Percentiles rank a stretch among this genome's conserved stretches.
phyloP scores from a whole-genome alignment of 2,888 invertebrate species.

The Drosophila quinaria region DNA sequence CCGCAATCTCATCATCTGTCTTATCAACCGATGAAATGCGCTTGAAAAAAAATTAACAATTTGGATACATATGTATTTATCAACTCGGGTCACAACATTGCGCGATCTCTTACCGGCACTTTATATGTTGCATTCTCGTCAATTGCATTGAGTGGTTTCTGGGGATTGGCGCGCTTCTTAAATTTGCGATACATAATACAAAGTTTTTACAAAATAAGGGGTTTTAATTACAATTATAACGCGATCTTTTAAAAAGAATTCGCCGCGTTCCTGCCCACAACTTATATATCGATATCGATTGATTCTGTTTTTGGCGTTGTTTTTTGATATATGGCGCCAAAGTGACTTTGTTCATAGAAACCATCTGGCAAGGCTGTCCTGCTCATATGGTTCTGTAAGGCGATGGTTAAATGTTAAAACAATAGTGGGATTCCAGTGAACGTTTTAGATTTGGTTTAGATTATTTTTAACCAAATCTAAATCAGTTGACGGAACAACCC shows the following conservation, averaged over 20 bases:
- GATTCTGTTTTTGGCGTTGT: neutral
- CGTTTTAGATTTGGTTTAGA: no score
- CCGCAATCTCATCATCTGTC: constrained; percentile 37
- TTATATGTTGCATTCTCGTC: constrained; percentile 83
- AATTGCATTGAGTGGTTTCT: constrained; percentile 72
- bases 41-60: constrained; percentile 18
- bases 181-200: constrained; percentile 53
- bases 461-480: no score
- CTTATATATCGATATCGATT: constrained; percentile 12
- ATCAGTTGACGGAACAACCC: no score
- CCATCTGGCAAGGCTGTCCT: neutral
- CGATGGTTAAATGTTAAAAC: neutral
- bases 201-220: neutral
- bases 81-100: neutral
- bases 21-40: constrained; percentile 34
- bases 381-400: constrained; percentile 2
- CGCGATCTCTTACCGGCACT: constrained; percentile 68
- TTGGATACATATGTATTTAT: no score
- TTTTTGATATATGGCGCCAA: neutral
- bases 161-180: constrained; percentile 49
- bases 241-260: constrained; percentile 31
- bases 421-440: no score
- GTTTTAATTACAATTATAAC: neutral
- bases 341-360: neutral
- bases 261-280: constrained; percentile 1